Conservation (phyloP, 2,888 invertebrate species). For the Lycia hirtaria region DNA sequence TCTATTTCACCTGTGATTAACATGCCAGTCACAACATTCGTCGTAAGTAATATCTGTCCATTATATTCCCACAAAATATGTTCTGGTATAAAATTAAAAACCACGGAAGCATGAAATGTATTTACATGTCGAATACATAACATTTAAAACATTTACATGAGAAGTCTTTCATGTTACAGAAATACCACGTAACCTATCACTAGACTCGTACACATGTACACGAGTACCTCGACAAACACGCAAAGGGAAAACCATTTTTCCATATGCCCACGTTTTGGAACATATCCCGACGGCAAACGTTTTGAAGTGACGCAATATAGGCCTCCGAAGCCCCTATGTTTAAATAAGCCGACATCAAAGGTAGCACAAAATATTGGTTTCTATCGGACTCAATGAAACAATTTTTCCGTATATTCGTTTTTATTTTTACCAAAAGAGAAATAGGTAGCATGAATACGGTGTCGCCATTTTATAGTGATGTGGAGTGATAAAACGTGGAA, state of each 20-base stretch:
- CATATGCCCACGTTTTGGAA: slow-evolving; percentile 48
- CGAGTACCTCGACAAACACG: slow-evolving; percentile 37
- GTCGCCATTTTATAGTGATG: slow-evolving; percentile 45
- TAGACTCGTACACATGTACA: slow-evolving; percentile 33
- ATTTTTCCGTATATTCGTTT: slow-evolving; percentile 52
- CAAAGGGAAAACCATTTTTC: slow-evolving; percentile 48
- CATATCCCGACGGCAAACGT: slow-evolving; percentile 53
- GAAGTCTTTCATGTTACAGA: slow-evolving; percentile 25
- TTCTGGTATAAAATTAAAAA: neutral
- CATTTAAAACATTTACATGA: slow-evolving; percentile 30
- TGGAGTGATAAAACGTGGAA: slow-evolving; percentile 42
- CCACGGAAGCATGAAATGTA: slow-evolving; percentile 26
- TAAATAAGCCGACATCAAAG: slow-evolving; percentile 78
- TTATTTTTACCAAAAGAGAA: slow-evolving; percentile 44
- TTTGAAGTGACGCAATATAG: slow-evolving; percentile 69
- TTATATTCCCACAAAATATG: neutral
- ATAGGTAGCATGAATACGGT: slow-evolving; percentile 39
- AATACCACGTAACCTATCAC: slow-evolving; percentile 30
- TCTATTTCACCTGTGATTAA: no score
- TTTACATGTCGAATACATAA: slow-evolving; percentile 30
- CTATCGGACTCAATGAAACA: slow-evolving; percentile 62
- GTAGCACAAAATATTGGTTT: slow-evolving; percentile 60
- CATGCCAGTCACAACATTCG: no score
- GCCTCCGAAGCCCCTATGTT: slow-evolving; percentile 66
- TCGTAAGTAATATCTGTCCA: neutral